Conservation (phyloP, 2,113 vertebrate species). For the Pantherophis guttatus region DNA sequence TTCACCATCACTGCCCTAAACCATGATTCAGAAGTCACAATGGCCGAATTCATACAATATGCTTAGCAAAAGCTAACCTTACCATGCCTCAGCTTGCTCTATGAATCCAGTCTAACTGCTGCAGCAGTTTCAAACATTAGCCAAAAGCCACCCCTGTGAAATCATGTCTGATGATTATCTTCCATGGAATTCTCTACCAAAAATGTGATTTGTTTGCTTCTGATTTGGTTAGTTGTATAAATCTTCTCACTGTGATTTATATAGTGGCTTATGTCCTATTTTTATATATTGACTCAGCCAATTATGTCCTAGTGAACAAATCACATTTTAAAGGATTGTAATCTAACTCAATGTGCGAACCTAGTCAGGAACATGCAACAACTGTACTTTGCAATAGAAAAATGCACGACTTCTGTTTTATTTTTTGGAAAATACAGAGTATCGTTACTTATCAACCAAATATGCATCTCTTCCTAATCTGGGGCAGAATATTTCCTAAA, state of each 20-base stretch:
- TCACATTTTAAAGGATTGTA: not conserved
- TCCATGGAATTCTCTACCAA: not conserved
- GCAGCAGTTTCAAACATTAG: not conserved
- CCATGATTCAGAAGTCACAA: not conserved
- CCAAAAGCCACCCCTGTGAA: not conserved
- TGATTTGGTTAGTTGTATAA: not conserved
- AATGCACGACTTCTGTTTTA: not conserved
- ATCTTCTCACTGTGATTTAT: not conserved
- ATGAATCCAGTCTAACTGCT: not conserved
- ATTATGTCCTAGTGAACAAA: not conserved
- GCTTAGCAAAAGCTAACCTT: not conserved
- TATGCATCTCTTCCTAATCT: not conserved
- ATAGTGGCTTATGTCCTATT: not conserved
- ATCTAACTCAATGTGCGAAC: not conserved
- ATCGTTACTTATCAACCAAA: not conserved
- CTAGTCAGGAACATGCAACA: not conserved
- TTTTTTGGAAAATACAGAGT: not conserved
- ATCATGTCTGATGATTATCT: not conserved
- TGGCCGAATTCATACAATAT: not conserved
- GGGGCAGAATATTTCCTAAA: not conserved
- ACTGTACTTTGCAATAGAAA: not conserved
- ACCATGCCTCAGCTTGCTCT: not conserved
- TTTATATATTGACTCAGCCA: not conserved
- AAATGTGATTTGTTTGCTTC: not conserved
- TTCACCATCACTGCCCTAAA: not conserved